phyloP scores from a whole-genome alignment of 2,888 invertebrate species.

The Hermaeophaga mercurialis region DNA sequence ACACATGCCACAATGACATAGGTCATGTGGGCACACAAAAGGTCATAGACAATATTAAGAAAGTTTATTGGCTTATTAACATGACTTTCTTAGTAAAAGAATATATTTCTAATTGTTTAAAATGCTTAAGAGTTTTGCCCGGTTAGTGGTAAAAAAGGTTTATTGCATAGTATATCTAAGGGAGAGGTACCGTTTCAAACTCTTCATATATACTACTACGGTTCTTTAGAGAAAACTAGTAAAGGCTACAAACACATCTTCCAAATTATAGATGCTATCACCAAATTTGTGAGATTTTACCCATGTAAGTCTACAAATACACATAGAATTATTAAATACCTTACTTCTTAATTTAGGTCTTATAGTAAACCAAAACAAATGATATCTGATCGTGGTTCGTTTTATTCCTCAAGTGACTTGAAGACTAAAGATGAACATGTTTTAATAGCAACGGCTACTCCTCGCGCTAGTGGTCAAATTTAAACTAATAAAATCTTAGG shows the following conservation, averaged over 20 bases:
- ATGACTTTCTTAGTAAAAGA: background rate
- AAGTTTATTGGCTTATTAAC: conserved; percentile 8
- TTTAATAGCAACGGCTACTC: background rate
- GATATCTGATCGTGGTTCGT: background rate
- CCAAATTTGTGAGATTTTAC: conserved; percentile 5
- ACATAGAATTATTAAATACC: background rate
- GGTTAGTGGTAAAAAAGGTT: background rate
- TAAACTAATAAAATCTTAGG: too few species aligned
- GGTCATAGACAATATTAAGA: background rate
- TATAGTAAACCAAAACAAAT: background rate
- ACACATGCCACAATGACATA: background rate
- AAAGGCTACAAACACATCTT: conserved; percentile 6
- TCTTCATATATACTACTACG: conserved; percentile 8
- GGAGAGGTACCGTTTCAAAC: background rate
- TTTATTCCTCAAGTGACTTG: background rate
- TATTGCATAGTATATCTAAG: background rate
- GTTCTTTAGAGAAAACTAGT: conserved; percentile 8
- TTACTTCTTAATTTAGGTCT: background rate
- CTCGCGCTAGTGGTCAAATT: background rate
- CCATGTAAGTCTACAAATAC: background rate
- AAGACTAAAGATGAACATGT: background rate
- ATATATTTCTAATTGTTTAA: conserved; percentile 8
- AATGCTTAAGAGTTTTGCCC: background rate
- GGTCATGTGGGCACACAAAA: background rate
- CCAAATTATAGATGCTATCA: conserved; percentile 3